Evolutionary conservation across 2,113 vertebrate species (phyloP), one percentile per base, ranked within the genome.

Genomic region (Engraulis encrasicolus): DNA sequence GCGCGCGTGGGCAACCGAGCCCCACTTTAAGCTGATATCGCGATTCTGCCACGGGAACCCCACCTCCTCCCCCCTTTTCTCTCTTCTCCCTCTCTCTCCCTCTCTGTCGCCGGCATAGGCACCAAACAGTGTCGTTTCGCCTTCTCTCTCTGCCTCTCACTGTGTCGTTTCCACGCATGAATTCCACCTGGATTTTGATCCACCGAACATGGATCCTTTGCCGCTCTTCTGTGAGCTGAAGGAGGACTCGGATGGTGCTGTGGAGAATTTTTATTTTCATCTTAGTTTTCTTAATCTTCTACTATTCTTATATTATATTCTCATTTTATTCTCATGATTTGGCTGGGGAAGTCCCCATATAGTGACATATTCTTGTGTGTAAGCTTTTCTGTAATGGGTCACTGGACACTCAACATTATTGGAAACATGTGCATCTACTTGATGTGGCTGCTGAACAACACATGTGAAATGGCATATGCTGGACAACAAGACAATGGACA

Each of bases 181-280:
- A 78, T 12, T 61, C 31, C 50, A 19, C 61, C 6, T 38, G 36
- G 38, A 74, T 66, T 66, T 66, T 31, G 23, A 31, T 23, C n/a
- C 58, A 66, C 58, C 23, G 27, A 31, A 11, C 58, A 66, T 66
- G 58, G 58, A 31, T 66, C 58, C 23, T 14, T 27, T 66, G 58
- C 58, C 1, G n/a, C n/a, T n/a, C 11, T 66, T 66, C 58, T 95
- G 96, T 96, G 96, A 96, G 95, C 95, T 91, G 92, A 95, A 95
- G 97, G 96, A 95, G 94, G 95, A 93, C 93, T 96, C 93, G 95
- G 58, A n/a, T 66, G 27, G 58, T 96, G 97, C n/a, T n/a, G n/a
- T n/a, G n/a, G n/a, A n/a, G n/a, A n/a, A n/a, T n/a, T n/a, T n/a
- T n/a, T n/a, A n/a, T n/a, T n/a, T n/a, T n/a, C n/a, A n/a, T n/a